Conservation (phyloP, 2,113 vertebrate species). For the Camelus dromedarius region DNA sequence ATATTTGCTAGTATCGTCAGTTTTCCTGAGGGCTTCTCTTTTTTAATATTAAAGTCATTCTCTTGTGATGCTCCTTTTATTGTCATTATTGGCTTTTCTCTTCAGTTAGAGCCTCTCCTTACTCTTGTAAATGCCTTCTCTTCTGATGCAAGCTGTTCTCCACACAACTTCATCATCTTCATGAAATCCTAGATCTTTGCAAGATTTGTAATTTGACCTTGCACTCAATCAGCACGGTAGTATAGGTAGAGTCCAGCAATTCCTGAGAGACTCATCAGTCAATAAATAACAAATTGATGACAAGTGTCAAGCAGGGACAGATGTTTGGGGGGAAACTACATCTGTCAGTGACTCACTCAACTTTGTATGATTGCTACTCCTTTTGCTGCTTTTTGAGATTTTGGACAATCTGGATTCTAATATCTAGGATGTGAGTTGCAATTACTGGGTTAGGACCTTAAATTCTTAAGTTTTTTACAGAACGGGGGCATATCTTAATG, state of each 20-base stretch:
- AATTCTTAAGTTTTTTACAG: conserved; percentile 57
- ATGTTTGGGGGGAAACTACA: neutral
- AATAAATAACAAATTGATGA: neutral
- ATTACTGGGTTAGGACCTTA: conserved; percentile 69
- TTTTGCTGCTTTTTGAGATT: neutral
- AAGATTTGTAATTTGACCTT: neutral
- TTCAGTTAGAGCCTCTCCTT: neutral
- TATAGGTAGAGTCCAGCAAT: neutral
- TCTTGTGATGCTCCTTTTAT: neutral
- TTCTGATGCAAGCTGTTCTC: neutral
- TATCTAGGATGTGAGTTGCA: conserved; percentile 40
- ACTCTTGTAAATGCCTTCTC: neutral
- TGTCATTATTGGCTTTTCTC: neutral
- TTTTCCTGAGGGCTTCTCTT: conserved; percentile 29
- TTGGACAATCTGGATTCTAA: neutral
- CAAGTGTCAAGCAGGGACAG: neutral
- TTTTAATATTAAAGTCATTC: neutral
- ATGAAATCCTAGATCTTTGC: neutral
- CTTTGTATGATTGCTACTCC: neutral
- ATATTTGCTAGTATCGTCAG: neutral
- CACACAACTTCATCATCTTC: neutral
- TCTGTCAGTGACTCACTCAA: neutral
- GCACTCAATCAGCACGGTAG: neutral
- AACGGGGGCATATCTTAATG: conserved; percentile 64
- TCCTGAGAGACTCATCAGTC: neutral